Percentiles rank a stretch among this genome's conserved stretches.
phyloP scores from a whole-genome alignment of 2,113 vertebrate genomes.

The Nansenia antarctica region DNA sequence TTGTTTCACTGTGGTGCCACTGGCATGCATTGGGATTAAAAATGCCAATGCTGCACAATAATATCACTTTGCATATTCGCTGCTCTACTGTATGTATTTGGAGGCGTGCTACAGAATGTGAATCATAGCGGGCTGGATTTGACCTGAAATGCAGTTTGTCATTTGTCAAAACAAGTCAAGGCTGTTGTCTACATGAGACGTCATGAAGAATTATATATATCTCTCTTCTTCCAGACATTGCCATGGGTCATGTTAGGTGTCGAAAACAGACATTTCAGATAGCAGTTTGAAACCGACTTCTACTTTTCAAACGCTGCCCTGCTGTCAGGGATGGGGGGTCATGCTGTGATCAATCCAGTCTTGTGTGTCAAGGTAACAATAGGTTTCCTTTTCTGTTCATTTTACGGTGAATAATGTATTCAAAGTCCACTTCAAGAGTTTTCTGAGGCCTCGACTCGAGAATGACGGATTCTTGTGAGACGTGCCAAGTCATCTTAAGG shows the following conservation, averaged over 20 bases:
- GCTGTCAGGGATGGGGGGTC: constrained; percentile 20
- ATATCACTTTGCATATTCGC: too few relatives aligned
- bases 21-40: too few relatives aligned
- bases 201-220: constrained; percentile 1
- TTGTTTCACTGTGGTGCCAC: too few relatives aligned
- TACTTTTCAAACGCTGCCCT: constrained; percentile 13
- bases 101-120: background rate
- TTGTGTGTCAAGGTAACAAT: constrained; percentile 12
- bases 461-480: too few relatives aligned
- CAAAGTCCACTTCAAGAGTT: constrained; percentile 10
- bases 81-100: background rate
- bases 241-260: constrained; percentile 3
- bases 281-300: constrained; percentile 15
- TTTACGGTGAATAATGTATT: constrained; percentile 29
- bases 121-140: too few relatives aligned
- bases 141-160: constrained; percentile 28
- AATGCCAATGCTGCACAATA: too few relatives aligned
- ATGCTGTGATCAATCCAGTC: constrained; percentile 24
- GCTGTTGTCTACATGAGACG: constrained; percentile 10
- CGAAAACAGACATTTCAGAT: constrained; percentile 5
- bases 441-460: background rate
- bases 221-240: background rate
- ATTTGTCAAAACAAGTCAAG: constrained; percentile 39
- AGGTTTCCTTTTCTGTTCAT: constrained; percentile 14
- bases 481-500: constrained; percentile 31